phyloP scores from a whole-genome alignment of 2,888 invertebrate species.

The Steinernema scapterisci region DNA sequence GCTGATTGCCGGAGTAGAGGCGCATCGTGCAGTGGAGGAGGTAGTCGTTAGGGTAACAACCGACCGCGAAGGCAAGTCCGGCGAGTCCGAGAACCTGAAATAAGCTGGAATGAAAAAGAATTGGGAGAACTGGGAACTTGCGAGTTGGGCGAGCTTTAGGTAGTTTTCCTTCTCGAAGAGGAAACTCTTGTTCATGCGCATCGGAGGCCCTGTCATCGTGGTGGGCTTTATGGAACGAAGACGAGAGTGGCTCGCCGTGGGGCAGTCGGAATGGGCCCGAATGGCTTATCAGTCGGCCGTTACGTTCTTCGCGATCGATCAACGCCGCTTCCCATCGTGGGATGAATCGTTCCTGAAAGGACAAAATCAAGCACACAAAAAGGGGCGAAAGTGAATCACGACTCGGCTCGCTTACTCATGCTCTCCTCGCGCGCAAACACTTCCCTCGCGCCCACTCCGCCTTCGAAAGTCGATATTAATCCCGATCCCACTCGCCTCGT shows the following conservation, averaged over 20 bases:
- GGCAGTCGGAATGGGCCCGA: neutral
- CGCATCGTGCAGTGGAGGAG: conserved; percentile 73
- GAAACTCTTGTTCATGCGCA: conserved; percentile 19
- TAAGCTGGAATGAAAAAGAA: neutral
- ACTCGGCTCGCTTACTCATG: too few species aligned
- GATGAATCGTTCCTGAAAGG: neutral
- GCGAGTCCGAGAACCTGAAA: conserved; percentile 39
- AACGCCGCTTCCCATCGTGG: neutral
- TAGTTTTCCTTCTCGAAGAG: conserved; percentile 31
- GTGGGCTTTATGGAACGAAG: too few species aligned
- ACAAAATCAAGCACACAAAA: neutral
- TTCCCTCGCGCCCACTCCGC: too few species aligned
- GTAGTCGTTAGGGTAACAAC: conserved; percentile 5
- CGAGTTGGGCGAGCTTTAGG: conserved; percentile 19
- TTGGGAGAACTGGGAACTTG: neutral
- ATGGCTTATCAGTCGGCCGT: neutral
- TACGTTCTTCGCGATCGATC: neutral
- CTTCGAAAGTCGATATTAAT: too few species aligned
- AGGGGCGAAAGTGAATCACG: too few species aligned
- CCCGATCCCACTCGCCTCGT: too few species aligned
- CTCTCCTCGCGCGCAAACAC: too few species aligned
- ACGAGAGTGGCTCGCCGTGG: neutral
- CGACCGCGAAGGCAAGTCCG: neutral
- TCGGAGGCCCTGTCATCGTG: neutral
- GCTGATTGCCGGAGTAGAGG: conserved; percentile 48